A percentile compares a stretch with the other conserved stretches of the same genome.
phyloP scores from a whole-genome alignment of 2,888 invertebrate species.

The Aleiodes testaceus region DNA sequence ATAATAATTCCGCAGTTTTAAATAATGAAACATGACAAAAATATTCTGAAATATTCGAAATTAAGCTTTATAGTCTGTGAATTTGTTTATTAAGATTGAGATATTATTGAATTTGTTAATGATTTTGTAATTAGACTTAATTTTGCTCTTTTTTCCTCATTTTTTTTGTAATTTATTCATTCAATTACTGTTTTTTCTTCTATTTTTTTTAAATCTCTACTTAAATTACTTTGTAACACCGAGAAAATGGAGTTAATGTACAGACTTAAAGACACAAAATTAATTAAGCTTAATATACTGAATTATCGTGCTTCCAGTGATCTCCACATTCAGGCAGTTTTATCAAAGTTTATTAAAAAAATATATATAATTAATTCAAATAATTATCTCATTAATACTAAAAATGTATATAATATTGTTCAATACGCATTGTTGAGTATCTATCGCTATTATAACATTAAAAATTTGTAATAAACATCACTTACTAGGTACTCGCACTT shows the following conservation, averaged over 20 bases:
- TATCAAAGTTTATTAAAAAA: conserved; percentile 14
- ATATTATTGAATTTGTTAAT: too few relatives aligned
- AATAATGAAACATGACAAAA: background rate
- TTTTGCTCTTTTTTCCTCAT: too few relatives aligned
- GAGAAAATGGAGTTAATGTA: background rate
- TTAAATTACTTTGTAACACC: background rate
- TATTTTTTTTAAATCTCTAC: background rate
- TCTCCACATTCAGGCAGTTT: conserved; percentile 40
- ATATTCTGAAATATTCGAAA: too few relatives aligned
- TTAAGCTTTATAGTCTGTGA: too few relatives aligned
- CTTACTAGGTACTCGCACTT: background rate
- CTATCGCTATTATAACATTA: conserved; percentile 44
- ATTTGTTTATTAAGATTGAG: too few relatives aligned
- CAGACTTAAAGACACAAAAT: background rate
- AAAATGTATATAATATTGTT: conserved; percentile 30
- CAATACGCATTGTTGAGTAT: conserved; percentile 45
- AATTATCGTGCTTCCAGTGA: conserved; percentile 50
- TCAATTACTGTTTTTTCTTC: background rate
- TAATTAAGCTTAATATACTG: background rate
- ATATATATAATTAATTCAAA: conserved; percentile 21
- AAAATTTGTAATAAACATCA: conserved; percentile 43
- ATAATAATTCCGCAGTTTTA: background rate
- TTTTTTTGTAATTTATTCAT: too few relatives aligned
- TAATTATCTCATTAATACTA: conserved; percentile 8
- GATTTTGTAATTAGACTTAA: too few relatives aligned